phyloP scores from a whole-genome alignment of 2,888 invertebrate genomes.

The Aporophyla lueneburgensis region DNA sequence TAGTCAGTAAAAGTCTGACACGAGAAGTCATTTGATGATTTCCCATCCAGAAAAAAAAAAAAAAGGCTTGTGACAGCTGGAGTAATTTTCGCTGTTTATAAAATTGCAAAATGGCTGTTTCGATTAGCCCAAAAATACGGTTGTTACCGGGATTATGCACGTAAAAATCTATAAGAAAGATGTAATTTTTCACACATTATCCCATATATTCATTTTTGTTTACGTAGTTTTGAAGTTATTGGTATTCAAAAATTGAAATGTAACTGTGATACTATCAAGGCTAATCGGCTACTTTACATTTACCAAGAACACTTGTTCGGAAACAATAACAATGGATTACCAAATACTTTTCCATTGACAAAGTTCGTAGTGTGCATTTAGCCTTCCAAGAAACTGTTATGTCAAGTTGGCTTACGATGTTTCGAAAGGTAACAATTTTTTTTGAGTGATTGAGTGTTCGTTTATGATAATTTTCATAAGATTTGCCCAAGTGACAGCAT shows the following conservation, averaged over 20 bases:
- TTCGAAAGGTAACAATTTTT: background rate
- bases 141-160: background rate
- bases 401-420: background rate
- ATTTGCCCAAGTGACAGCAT: too few species aligned
- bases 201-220: background rate
- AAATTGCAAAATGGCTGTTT: background rate
- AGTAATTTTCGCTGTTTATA: background rate
- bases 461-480: background rate
- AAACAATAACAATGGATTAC: constrained; percentile 51
- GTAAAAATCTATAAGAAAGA: background rate
- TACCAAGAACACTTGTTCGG: constrained; percentile 22
- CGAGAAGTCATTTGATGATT: too few species aligned
- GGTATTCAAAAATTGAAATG: constrained; percentile 1
- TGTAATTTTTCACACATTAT: too few species aligned
- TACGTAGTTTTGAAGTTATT: background rate
- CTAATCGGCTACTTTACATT: constrained; percentile 11
- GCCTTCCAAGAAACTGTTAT: constrained; percentile 14
- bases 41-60: too few species aligned
- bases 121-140: background rate
- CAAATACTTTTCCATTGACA: constrained; percentile 32
- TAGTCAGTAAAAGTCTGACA: too few species aligned
- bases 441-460: background rate
- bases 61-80: too few species aligned
- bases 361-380: constrained; percentile 3
- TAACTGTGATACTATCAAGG: constrained; percentile 14